These are phyloP conservation scores for Eleutherodactylus coqui DNA, from an alignment of 2,797 vertebrate species.

Conservation along the genomic window DNA sequence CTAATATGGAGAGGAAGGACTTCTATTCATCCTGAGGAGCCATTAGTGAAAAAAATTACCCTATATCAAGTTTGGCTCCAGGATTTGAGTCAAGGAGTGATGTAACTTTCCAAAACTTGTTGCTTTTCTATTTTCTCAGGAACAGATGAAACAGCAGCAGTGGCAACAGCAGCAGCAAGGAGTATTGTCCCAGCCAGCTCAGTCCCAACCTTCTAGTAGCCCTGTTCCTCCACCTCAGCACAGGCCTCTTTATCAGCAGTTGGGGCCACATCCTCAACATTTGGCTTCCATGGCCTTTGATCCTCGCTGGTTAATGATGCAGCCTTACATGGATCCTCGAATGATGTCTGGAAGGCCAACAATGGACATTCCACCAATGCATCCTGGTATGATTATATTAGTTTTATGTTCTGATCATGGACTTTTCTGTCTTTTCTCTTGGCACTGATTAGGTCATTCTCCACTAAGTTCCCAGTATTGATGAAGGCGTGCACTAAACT, in stretches of 20 bases:
- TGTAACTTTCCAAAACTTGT: not conserved
- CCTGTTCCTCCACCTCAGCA: slow-evolving; percentile 88
- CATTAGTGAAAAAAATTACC: not conserved
- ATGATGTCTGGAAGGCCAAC: slow-evolving; percentile 93
- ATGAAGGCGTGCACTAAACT: no score
- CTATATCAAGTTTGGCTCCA: no score
- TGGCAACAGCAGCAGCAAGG: slow-evolving; percentile 82
- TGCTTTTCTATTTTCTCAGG: slow-evolving; percentile 73
- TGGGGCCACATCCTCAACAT: slow-evolving; percentile 92
- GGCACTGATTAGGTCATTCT: no score
- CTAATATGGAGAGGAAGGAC: no score
- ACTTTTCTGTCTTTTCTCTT: not conserved
- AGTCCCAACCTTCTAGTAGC: slow-evolving; percentile 81
- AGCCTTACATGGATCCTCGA: slow-evolving; percentile 96
- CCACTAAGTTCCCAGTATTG: no score
- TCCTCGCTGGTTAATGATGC: slow-evolving; percentile 99
- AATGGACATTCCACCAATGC: slow-evolving; percentile 92
- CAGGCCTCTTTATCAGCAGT: slow-evolving; percentile 91
- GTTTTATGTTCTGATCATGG: not conserved
- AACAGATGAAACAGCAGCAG: slow-evolving; percentile 95
- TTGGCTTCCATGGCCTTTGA: slow-evolving; percentile 97
- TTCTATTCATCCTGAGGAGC: not conserved
- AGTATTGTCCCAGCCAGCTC: slow-evolving; percentile 79
- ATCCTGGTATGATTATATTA: slow-evolving; percentile 80
- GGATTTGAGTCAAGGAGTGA: not conserved